A percentile compares a stretch with the other conserved stretches of the same genome.
These are phyloP conservation scores for Scleropages formosus DNA, from an alignment of 2,797 vertebrate species.

Conservation along the genomic window DNA sequence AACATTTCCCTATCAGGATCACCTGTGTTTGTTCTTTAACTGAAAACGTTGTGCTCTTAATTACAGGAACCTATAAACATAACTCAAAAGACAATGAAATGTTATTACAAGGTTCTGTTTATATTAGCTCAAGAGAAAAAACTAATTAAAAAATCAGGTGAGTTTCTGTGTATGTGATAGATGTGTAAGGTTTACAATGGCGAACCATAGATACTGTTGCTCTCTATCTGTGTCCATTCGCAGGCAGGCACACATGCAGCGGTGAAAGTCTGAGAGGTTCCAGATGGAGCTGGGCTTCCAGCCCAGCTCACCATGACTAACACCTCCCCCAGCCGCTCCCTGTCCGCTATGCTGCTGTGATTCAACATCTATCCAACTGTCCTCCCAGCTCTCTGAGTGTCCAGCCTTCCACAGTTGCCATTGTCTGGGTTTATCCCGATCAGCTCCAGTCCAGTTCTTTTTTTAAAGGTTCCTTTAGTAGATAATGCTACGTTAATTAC, in stretches of 20 bases:
- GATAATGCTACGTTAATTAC: constrained; percentile 15
- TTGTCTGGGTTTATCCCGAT: neutral
- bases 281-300: neutral
- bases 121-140: no score
- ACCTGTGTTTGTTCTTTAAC: no score
- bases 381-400: neutral
- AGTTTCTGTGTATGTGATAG: no score
- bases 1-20: no score
- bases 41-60: no score
- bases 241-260: no score
- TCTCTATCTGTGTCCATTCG: neutral
- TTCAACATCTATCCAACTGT: neutral
- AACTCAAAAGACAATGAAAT: no score
- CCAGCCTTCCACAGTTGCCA: neutral
- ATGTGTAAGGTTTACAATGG: no score
- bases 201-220: neutral
- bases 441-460: neutral
- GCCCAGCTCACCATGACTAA: neutral
- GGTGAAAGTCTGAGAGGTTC: neutral
- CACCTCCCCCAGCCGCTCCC: neutral
- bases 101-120: no score
- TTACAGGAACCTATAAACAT: no score
- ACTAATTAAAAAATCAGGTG: no score
- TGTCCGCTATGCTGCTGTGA: neutral
- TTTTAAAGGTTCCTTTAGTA: neutral